Evolutionary conservation across 2,797 vertebrate species (phyloP).

Genomic region (Lacerta bilineata): DNA sequence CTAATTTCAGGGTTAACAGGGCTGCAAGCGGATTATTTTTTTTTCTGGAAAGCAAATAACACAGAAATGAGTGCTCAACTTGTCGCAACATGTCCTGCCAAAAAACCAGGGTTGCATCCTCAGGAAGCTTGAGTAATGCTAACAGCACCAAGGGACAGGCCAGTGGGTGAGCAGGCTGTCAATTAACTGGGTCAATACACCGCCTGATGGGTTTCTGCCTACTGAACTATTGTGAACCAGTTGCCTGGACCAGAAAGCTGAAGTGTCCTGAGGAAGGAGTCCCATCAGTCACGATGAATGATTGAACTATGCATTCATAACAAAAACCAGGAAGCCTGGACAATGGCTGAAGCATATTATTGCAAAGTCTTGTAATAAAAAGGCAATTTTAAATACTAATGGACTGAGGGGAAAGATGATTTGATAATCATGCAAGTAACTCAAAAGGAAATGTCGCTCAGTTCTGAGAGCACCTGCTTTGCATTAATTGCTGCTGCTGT

Average conservation of each 20-base stretch:
- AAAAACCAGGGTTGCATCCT: background rate
- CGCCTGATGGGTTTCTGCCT: background rate
- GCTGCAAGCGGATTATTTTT: too few species aligned
- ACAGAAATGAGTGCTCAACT: too few species aligned
- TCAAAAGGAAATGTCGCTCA: background rate
- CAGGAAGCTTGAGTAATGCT: background rate
- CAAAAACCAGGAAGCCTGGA: background rate
- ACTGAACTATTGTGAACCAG: background rate
- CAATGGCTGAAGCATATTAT: background rate
- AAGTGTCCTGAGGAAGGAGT: background rate
- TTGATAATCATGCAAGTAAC: background rate
- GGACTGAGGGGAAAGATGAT: background rate
- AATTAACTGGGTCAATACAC: background rate
- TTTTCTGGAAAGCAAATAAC: too few species aligned
- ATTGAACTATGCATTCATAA: background rate
- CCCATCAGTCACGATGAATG: background rate
- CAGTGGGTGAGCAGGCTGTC: background rate
- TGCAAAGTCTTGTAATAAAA: background rate
- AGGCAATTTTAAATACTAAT: background rate
- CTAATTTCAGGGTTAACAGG: too few species aligned
- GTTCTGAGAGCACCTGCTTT: too few species aligned
- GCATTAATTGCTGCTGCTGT: too few species aligned
- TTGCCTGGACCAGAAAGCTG: background rate
- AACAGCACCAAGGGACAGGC: background rate
- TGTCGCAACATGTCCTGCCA: background rate